Base-by-base conservation (phyloP, 92 coral and sea anemone species). In the Meandrina meandrites region DNA sequence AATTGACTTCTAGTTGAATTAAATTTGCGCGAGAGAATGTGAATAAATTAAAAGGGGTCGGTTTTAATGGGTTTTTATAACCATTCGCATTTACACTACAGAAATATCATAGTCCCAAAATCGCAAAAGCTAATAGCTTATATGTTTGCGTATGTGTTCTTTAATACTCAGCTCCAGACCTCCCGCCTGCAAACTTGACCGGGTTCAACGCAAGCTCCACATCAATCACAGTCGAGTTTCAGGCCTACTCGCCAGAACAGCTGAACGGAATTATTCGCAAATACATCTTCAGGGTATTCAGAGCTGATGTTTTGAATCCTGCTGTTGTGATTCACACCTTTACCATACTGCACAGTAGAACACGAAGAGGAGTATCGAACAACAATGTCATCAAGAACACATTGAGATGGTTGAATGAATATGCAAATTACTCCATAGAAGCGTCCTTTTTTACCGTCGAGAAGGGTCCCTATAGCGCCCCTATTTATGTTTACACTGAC, bases 161-260 rank as follows among this genome's bases (percentile, higher is more conserved):
- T 31, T n/a, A 14, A 40, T 27, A 34, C 42, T 30, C 75, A 93
- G 96, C 78, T 34, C 96, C 96, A 11, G 84, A 87, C 42, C 68
- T 84, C 22, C 79, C 90, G 9, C 94, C 96, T 5, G 60, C 70
- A n/a, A 93, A 90, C 84, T 64, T 92, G 19, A 82, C 85, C n/a
- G 91, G 86, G 47, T 81, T 35, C 71, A 91, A 94, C 81, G 89
- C 91, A 36, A 94, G 93, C 82, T 92, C 94, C 21, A 92, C 95
- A 40, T 86, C 92, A 30, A 86, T 94, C 31, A 79, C 53, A 21
- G 83, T 92, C n/a, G 86, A 88, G 40, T 92, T 93, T 90, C 69
- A 90, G 75, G 81, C 84, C 66, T 40, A 86, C 40, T 71, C 86
- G 18, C 32, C 75, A 69, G 80, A 67, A 19, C 57, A 86, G 14